A percentile compares a stretch with the other conserved stretches of the same genome.
Evolutionary conservation across 2,888 invertebrate species (phyloP).

Genomic region (Macrophya annulata): DNA sequence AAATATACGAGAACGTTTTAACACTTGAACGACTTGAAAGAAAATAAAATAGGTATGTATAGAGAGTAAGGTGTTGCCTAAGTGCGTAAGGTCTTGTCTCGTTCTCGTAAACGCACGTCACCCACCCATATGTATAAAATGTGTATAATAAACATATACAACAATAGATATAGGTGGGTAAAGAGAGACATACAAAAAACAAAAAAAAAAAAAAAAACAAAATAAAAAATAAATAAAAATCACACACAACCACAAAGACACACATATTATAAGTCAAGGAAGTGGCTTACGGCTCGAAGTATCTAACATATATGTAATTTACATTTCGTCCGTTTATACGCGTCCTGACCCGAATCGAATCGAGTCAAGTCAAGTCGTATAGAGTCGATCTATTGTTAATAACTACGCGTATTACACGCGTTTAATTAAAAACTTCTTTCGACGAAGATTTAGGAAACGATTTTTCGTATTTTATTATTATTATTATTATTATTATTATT

Average conservation of each 20-base stretch:
- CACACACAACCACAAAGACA: neutral
- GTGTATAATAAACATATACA: neutral
- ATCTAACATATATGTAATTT: conserved; percentile 7
- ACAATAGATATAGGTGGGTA: neutral
- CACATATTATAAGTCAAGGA: neutral
- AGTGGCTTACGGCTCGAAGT: neutral
- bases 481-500: neutral
- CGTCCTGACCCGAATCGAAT: neutral
- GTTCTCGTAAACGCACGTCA: conserved; percentile 20
- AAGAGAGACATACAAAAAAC: neutral
- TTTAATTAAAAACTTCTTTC: neutral
- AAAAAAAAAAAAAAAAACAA: no score
- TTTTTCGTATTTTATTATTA: neutral
- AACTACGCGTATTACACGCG: neutral
- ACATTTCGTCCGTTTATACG: neutral
- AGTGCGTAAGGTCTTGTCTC: conserved; percentile 40
- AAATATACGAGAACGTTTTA: conserved; percentile 35
- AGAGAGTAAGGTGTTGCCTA: conserved; percentile 27
- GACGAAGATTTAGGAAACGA: neutral
- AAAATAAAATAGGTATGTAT: conserved; percentile 42
- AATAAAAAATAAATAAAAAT: no score
- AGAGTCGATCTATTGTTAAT: neutral
- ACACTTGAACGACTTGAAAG: conserved; percentile 36
- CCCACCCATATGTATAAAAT: conserved; percentile 5
- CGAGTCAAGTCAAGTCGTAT: neutral